Percentiles rank a stretch among this genome's conserved stretches.
phyloP scores from a whole-genome alignment of 2,797 vertebrate genomes.

The Mionectes olivaceus region DNA sequence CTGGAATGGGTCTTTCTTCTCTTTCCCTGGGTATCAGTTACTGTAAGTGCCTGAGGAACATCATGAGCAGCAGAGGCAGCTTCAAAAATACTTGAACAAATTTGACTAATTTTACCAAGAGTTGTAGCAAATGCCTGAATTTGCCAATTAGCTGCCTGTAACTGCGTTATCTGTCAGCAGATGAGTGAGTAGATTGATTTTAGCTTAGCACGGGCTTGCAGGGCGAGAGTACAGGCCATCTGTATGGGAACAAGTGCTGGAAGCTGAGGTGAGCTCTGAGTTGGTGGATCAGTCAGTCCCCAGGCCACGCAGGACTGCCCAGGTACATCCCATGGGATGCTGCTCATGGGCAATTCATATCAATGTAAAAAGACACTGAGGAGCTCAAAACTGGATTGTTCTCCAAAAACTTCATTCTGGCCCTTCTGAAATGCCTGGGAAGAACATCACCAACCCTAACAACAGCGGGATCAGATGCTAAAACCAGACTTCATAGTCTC shows the following conservation, averaged over 20 bases:
- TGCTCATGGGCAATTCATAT: not conserved
- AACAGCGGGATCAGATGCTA: not conserved
- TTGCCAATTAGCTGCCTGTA: not conserved
- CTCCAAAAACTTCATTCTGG: not conserved
- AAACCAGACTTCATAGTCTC: not conserved
- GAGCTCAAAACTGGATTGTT: not conserved
- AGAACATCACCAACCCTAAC: not conserved
- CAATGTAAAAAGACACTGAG: fast-evolving
- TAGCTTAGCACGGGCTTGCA: not conserved
- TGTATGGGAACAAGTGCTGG: not conserved
- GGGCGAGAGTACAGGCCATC: not conserved
- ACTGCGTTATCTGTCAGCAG: not conserved
- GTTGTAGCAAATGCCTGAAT: not conserved
- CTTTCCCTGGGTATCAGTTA: constrained; percentile 18
- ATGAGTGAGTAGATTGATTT: not conserved
- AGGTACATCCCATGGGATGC: not conserved
- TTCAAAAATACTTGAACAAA: constrained; percentile 30
- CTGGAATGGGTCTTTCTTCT: constrained; percentile 1
- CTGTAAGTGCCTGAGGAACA: not conserved
- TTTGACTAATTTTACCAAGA: not conserved
- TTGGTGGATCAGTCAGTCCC: not conserved
- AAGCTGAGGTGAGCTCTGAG: not conserved
- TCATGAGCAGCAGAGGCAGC: not conserved
- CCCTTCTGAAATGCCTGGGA: not conserved
- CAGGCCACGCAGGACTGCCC: not conserved